Evolutionary conservation across 2,113 vertebrate species (phyloP), one percentile per base, ranked within the genome.

Genomic region (Phaetusa simplex): DNA sequence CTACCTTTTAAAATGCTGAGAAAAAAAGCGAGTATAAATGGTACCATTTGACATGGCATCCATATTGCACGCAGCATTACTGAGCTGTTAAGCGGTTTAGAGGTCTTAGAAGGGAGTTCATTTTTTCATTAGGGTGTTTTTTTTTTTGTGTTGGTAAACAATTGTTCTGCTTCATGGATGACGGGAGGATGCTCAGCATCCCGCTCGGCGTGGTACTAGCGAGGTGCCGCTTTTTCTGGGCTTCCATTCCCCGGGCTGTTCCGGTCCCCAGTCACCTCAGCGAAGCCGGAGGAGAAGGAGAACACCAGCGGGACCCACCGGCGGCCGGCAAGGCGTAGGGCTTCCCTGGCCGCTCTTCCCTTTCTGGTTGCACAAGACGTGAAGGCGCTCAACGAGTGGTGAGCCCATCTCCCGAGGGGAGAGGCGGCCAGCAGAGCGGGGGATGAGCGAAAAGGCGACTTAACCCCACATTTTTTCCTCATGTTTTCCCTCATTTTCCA

Each of bases 141-240:
- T 38, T 49, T 12, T 18, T 18, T 42, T n/a, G 11, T 10, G 43
- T 40, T 6, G 0, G 11, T 32, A 14, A 87, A 64, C 2, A 11
- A 15, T 34, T 38, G 15, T 5, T 58, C 18, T 43, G 21, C 38
- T 45, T 58, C 0, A 1, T 18, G 30, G 59, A n/a, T 0, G 8
- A 43, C 6, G 21, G 4, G 58, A 82, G 17, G 59, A 42, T 26
- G 11, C 27, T 42, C 24, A 3, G 17, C 11, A 19, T 8, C 40
- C 45, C 9, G 47, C 38, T 27, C 40, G 55, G 52, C 32, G 4
- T 7, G 8, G 8, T 4, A 19, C 4, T 2, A 29, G 29, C 4
- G 5, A 20, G 70, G 64, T 4, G 61, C 23, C 17, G 7, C 34
- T 64, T 11, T 12, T 30, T 49, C 76, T 6, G 34, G 27, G 27